These are phyloP conservation scores for Orientallactaga bullata DNA, from an alignment of 2,113 vertebrate species.

Conservation along the genomic window DNA sequence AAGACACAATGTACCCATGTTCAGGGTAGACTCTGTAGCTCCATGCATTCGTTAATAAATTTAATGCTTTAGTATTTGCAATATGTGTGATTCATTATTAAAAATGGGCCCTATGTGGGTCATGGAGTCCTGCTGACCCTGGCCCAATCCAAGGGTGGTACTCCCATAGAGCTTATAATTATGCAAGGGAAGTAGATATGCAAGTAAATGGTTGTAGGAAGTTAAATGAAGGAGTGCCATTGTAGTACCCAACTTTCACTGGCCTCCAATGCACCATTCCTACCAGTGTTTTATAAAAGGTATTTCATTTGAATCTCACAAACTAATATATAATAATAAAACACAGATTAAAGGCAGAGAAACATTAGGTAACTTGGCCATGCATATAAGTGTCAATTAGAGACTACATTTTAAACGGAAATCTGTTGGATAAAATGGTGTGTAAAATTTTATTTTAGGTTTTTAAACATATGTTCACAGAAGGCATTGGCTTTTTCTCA, in stretches of 20 bases:
- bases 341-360: background rate
- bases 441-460: background rate
- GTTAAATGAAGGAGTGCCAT: background rate
- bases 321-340: constrained; percentile 5
- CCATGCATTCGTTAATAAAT: background rate
- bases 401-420: background rate
- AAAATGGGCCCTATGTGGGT: background rate
- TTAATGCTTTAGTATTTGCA: background rate
- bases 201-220: background rate
- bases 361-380: background rate
- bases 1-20: background rate
- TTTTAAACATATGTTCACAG: background rate
- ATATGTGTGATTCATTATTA: background rate
- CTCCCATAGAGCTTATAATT: background rate
- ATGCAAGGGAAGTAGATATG: background rate
- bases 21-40: background rate
- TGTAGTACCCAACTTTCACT: background rate
- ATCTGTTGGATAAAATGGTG: background rate
- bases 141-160: background rate
- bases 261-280: background rate
- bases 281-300: background rate
- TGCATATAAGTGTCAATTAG: background rate
- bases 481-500: background rate
- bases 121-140: background rate
- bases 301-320: constrained; percentile 10